A percentile compares a stretch with the other conserved stretches of the same genome.
Conservation (phyloP, 2,797 vertebrate genomes). For the Cynopterus sphinx region DNA sequence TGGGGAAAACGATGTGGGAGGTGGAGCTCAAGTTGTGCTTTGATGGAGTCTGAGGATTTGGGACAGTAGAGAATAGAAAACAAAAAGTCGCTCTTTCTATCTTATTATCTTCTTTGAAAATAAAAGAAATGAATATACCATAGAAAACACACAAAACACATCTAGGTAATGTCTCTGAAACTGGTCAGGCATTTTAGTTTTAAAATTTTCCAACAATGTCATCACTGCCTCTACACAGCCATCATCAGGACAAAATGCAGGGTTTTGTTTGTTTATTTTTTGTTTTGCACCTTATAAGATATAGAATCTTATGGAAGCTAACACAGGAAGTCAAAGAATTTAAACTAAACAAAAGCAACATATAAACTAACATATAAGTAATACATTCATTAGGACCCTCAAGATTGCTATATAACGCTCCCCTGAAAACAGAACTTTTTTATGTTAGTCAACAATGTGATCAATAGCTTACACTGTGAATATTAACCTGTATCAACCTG, state of each 20-base stretch:
- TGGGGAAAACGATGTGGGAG: constrained; percentile 54
- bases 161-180: background rate
- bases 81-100: background rate
- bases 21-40: constrained; percentile 52
- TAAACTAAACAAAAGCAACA: background rate
- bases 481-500: background rate
- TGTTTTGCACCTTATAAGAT: background rate
- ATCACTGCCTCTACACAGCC: background rate
- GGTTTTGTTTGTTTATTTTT: background rate
- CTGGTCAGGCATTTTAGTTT: background rate
- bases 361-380: background rate
- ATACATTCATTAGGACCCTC: background rate
- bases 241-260: background rate
- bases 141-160: background rate
- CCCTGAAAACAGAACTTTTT: background rate
- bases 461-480: background rate
- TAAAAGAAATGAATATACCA: background rate
- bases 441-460: background rate
- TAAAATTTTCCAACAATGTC: background rate
- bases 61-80: constrained; percentile 35
- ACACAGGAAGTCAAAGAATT: background rate
- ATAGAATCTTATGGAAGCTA: background rate
- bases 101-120: background rate
- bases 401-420: background rate
- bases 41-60: constrained; percentile 56